Evolutionary conservation across 2,797 vertebrate genomes (phyloP).

Genomic region (Catharus ustulatus): DNA sequence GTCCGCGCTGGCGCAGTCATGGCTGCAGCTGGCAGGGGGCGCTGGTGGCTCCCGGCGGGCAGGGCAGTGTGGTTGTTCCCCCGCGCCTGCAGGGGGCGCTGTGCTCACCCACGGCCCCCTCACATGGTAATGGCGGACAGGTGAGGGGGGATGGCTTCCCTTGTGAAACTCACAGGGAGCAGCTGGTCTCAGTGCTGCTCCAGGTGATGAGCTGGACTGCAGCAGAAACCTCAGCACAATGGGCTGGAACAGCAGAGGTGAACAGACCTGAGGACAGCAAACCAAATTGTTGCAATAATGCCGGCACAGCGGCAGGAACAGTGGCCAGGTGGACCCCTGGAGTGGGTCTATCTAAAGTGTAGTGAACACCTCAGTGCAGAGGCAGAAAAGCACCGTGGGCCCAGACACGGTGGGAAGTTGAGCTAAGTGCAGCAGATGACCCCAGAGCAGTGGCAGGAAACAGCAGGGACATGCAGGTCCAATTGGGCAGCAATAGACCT

Average conservation of each 20-base stretch:
- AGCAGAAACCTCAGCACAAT: background rate
- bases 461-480: too few species aligned
- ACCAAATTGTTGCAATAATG: background rate
- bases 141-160: fast-evolving
- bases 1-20: too few species aligned
- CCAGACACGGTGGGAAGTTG: fast-evolving
- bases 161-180: background rate
- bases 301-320: fast-evolving
- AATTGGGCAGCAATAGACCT: fast-evolving
- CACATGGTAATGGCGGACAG: fast-evolving
- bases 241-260: fast-evolving
- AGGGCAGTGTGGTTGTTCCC: too few species aligned
- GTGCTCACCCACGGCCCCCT: background rate
- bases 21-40: too few species aligned
- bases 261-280: background rate
- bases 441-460: too few species aligned
- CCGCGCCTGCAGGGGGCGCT: background rate
- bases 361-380: background rate
- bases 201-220: fast-evolving
- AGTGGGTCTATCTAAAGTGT: fast-evolving
- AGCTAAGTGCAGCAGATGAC: background rate
- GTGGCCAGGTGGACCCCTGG: fast-evolving
- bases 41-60: too few species aligned
- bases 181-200: background rate
- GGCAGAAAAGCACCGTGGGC: fast-evolving